A percentile compares a stretch with the other conserved stretches of the same genome.
Conservation (phyloP, 2,797 vertebrate genomes). For the Clarias pachynema region DNA sequence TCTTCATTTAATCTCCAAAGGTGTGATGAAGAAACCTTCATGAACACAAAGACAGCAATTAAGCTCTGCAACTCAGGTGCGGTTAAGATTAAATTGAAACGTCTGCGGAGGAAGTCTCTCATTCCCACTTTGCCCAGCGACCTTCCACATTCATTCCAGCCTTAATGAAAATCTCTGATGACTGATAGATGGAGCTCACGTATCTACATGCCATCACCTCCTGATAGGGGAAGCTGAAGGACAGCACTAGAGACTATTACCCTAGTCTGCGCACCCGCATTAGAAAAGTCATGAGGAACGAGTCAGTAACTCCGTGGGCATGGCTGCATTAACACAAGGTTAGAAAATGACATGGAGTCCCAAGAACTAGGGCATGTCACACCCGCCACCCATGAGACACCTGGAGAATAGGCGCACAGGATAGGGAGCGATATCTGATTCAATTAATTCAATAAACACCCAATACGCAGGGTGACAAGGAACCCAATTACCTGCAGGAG, state of each 20-base stretch:
- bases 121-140: constrained; percentile 40
- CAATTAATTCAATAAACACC: constrained; percentile 58
- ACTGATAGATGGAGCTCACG: constrained; percentile 49
- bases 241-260: constrained; percentile 34
- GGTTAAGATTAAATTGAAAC: constrained; percentile 44
- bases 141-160: constrained; percentile 50
- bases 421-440: constrained; percentile 47
- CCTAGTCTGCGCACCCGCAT: neutral
- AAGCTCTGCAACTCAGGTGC: constrained; percentile 40
- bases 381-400: constrained; percentile 21
- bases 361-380: constrained; percentile 34
- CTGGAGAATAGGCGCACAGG: constrained; percentile 36
- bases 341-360: constrained; percentile 14
- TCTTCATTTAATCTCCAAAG: constrained; percentile 30
- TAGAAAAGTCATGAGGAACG: constrained; percentile 19
- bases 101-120: constrained; percentile 37
- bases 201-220: constrained; percentile 51
- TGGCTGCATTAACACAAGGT: constrained; percentile 21
- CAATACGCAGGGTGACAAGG: constrained; percentile 44
- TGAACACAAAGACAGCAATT: constrained; percentile 48
- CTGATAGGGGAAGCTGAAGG: constrained; percentile 37
- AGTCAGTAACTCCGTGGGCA: neutral
- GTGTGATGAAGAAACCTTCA: constrained; percentile 40
- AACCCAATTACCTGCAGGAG: constrained; percentile 53
- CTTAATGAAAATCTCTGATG: constrained; percentile 61